Conservation (phyloP, 2,888 invertebrate genomes). For the Molanna angustata region DNA sequence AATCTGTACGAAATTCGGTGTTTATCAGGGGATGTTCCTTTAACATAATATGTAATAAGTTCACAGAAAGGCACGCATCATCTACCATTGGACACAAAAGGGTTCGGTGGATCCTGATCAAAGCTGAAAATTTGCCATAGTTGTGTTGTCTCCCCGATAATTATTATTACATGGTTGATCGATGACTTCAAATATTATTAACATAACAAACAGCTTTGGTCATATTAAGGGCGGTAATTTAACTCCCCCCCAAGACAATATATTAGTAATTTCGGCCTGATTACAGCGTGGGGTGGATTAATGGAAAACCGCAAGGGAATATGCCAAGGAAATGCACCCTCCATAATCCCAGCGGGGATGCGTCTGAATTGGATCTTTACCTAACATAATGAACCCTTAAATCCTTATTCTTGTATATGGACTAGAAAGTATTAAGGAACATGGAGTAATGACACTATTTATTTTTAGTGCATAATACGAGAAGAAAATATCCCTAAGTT, state of each 20-base stretch:
- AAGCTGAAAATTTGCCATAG: too few species aligned
- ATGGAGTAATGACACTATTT: too few species aligned
- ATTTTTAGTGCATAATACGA: too few species aligned
- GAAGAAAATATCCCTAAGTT: too few species aligned
- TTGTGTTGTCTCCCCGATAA: neutral
- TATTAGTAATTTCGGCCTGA: conserved; percentile 21
- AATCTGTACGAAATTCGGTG: too few species aligned
- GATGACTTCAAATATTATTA: conserved; percentile 14
- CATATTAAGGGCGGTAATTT: conserved; percentile 12
- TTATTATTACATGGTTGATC: conserved; percentile 6
- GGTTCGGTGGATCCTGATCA: too few species aligned
- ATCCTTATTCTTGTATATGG: too few species aligned
- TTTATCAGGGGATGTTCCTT: too few species aligned
- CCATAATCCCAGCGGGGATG: neutral
- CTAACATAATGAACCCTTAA: neutral
- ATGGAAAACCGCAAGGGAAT: conserved; percentile 8
- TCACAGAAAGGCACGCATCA: too few species aligned
- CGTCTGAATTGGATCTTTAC: neutral
- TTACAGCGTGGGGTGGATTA: conserved; percentile 17
- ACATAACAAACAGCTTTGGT: conserved; percentile 17
- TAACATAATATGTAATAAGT: too few species aligned
- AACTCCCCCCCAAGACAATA: conserved; percentile 15
- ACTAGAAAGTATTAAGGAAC: too few species aligned
- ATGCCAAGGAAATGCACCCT: conserved; percentile 10
- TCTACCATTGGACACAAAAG: too few species aligned